These are phyloP conservation scores for Forficula auricularia DNA, from an alignment of 1,140 invertebrate genomes.

Conservation along the genomic window DNA sequence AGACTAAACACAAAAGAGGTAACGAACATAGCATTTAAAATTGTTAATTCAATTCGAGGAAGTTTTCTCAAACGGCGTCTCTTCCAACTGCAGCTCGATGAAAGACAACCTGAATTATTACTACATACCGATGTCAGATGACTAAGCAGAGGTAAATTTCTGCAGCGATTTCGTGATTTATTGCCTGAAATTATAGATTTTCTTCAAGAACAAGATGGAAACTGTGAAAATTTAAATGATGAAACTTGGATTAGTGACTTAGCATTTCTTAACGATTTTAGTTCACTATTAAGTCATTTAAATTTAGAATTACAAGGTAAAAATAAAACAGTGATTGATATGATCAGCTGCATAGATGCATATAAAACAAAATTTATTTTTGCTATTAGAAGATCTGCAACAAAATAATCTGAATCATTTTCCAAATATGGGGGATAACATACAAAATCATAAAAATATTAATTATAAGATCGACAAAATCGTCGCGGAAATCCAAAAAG, in stretches of 20 bases:
- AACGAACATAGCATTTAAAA: too few species aligned
- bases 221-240: constrained; percentile 12
- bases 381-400: constrained; percentile 17
- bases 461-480: constrained; percentile 10
- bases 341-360: constrained; percentile 11
- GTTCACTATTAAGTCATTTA: constrained; percentile 18
- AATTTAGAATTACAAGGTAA: constrained; percentile 16
- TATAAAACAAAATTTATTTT: not conserved
- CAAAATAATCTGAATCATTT: constrained; percentile 9
- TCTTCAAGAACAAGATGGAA: constrained; percentile 5
- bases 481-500: constrained; percentile 10
- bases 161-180: constrained; percentile 7
- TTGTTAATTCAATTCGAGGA: too few species aligned
- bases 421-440: constrained; percentile 9
- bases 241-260: constrained; percentile 10
- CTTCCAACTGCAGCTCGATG: constrained; percentile 11
- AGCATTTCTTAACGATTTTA: constrained; percentile 16
- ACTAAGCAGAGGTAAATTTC: constrained; percentile 6
- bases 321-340: constrained; percentile 16
- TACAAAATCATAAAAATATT: constrained; percentile 12
- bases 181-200: constrained; percentile 4
- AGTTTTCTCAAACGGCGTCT: constrained; percentile 12
- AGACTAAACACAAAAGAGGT: too few species aligned
- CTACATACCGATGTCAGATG: constrained; percentile 7
- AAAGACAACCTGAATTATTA: constrained; percentile 12